A percentile compares a stretch with the other conserved stretches of the same genome.
phyloP scores from a whole-genome alignment of 2,888 invertebrate genomes.

The Coleophora flavipennella region DNA sequence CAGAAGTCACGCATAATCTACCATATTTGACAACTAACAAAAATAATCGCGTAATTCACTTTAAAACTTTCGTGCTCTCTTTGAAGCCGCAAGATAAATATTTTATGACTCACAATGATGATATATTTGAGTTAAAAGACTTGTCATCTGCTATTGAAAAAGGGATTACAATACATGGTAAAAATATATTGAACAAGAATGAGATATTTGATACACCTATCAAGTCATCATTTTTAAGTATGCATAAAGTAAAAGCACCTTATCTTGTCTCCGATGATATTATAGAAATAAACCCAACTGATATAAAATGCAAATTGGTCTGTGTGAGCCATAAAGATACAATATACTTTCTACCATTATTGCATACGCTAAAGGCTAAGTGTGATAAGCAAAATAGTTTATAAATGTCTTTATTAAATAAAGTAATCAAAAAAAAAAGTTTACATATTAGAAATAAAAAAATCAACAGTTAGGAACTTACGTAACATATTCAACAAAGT shows the following conservation, averaged over 20 bases:
- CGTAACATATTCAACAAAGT: too few species aligned
- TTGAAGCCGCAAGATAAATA: background rate
- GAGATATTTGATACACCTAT: constrained; percentile 8
- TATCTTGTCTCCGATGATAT: too few species aligned
- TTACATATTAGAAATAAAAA: too few species aligned
- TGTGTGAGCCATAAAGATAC: constrained; percentile 4
- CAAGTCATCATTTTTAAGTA: constrained; percentile 5
- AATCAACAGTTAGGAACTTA: too few species aligned
- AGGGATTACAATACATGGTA: constrained; percentile 1
- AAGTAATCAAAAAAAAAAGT: too few species aligned
- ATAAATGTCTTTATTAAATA: too few species aligned
- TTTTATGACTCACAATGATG: background rate
- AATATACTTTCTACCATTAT: constrained; percentile 8
- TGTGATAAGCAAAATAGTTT: too few species aligned
- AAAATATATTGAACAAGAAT: too few species aligned
- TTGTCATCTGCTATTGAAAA: background rate
- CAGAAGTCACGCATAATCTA: background rate
- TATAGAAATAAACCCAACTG: constrained; percentile 1
- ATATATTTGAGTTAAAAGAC: background rate
- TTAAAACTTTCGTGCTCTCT: constrained; percentile 6
- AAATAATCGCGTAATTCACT: background rate
- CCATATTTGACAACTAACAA: constrained; percentile 1
- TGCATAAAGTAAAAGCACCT: constrained; percentile 1
- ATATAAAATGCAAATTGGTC: constrained; percentile 9
- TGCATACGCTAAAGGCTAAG: constrained; percentile 8